Conservation (phyloP, 2,888 invertebrate genomes). For the Laspeyria flexula region DNA sequence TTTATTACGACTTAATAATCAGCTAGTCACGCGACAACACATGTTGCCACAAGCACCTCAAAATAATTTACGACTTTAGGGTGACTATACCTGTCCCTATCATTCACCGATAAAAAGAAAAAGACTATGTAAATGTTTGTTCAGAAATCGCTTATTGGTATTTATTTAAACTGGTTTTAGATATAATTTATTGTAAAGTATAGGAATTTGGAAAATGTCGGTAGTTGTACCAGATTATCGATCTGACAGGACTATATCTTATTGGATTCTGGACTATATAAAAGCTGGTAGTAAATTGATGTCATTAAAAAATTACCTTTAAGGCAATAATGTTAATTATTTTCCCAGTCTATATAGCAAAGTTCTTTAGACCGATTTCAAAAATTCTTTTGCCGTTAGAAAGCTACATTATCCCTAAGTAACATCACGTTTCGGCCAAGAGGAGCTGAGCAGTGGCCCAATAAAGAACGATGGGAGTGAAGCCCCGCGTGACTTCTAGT, state of each 20-base stretch:
- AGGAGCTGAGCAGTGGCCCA: too few species aligned
- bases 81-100: conserved; percentile 59
- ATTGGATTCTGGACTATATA: conserved; percentile 27
- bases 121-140: conserved; percentile 65
- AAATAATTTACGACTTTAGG: conserved; percentile 79
- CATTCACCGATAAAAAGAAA: conserved; percentile 35
- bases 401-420: too few species aligned
- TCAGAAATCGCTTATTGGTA: conserved; percentile 76
- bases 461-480: too few species aligned
- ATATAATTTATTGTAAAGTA: conserved; percentile 53
- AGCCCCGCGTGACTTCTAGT: too few species aligned
- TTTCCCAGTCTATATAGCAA: too few species aligned
- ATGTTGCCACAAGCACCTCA: conserved; percentile 73
- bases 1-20: conserved; percentile 84
- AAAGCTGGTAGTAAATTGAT: background rate
- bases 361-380: too few species aligned
- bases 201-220: conserved; percentile 50
- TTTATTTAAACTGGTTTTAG: conserved; percentile 62
- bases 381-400: too few species aligned
- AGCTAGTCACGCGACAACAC: conserved; percentile 74
- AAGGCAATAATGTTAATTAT: too few species aligned
- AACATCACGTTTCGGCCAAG: too few species aligned
- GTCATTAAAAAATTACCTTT: too few species aligned
- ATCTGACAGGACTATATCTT: conserved; percentile 36
- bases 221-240: conserved; percentile 27